phyloP scores from a whole-genome alignment of 2,113 vertebrate genomes.

The Pachycephala philippinensis region DNA sequence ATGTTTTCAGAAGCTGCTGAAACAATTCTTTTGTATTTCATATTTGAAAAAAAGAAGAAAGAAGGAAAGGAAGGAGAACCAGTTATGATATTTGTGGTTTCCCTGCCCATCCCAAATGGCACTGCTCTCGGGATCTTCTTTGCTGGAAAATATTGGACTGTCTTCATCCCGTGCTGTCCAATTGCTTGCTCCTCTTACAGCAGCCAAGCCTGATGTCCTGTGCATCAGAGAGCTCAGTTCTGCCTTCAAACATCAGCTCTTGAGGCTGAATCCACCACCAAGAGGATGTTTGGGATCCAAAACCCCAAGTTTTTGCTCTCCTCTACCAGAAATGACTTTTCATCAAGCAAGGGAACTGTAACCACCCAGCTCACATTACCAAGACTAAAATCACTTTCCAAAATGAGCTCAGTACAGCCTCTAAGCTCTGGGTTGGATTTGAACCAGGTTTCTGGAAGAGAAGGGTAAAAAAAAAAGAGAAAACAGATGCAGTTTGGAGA shows the following conservation, averaged over 20 bases:
- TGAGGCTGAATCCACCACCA: accelerated
- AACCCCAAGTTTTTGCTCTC: neutral
- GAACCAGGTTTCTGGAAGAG: neutral
- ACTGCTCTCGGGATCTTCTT: neutral
- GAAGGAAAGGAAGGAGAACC: neutral
- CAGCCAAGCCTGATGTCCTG: neutral
- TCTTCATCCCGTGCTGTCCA: too few species aligned
- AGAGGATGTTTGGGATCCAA: neutral
- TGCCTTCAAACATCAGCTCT: neutral
- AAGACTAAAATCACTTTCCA: neutral
- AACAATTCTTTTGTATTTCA: neutral
- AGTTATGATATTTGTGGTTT: neutral
- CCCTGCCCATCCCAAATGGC: neutral
- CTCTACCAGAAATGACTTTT: neutral
- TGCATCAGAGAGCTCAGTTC: neutral
- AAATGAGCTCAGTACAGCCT: neutral
- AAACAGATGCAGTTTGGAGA: neutral
- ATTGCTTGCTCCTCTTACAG: neutral
- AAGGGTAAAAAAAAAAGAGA: neutral
- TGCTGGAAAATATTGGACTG: accelerated
- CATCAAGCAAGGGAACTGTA: neutral
- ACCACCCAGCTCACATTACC: neutral
- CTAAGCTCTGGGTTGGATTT: neutral
- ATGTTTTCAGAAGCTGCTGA: neutral
- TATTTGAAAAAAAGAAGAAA: neutral